Percentiles rank a stretch among this genome's conserved stretches.
Conservation (phyloP, 2,888 invertebrate species). For the Unio delphinus region DNA sequence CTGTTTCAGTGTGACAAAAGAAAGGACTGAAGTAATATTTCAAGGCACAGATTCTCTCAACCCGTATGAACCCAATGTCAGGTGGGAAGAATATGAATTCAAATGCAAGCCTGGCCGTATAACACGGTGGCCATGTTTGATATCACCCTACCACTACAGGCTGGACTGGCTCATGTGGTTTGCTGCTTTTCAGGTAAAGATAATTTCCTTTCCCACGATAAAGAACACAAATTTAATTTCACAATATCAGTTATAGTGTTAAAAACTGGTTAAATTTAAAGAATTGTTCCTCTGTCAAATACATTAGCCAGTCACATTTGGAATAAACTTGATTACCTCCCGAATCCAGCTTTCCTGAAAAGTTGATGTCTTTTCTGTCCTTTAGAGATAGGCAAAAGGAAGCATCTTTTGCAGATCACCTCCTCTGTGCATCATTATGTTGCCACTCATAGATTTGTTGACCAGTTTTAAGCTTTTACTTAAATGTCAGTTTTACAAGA, state of each 20-base stretch:
- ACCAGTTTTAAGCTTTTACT: no score
- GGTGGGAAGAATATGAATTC: constrained; percentile 72
- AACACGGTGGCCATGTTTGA: constrained; percentile 68
- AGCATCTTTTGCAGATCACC: no score
- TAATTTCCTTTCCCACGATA: neutral
- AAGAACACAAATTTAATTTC: neutral
- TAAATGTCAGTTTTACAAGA: no score
- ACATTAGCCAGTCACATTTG: no score
- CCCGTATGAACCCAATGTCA: constrained; percentile 53
- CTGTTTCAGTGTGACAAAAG: constrained; percentile 68
- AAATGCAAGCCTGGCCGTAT: constrained; percentile 72
- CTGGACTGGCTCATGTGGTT: constrained; percentile 73
- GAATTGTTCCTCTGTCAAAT: no score
- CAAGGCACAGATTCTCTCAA: constrained; percentile 67
- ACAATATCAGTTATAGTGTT: neutral
- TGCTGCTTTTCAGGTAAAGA: constrained; percentile 70
- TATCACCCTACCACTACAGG: constrained; percentile 72
- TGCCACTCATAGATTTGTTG: no score
- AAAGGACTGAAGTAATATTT: constrained; percentile 71
- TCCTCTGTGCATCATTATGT: no score
- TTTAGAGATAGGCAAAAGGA: no score
- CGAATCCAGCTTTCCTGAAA: no score
- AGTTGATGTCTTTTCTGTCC: no score
- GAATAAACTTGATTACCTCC: no score
- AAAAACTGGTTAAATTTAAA: neutral